Evolutionary conservation across 2,113 vertebrate genomes (phyloP), one percentile per base, ranked within the genome.

Genomic region (Ciconia maguari): DNA sequence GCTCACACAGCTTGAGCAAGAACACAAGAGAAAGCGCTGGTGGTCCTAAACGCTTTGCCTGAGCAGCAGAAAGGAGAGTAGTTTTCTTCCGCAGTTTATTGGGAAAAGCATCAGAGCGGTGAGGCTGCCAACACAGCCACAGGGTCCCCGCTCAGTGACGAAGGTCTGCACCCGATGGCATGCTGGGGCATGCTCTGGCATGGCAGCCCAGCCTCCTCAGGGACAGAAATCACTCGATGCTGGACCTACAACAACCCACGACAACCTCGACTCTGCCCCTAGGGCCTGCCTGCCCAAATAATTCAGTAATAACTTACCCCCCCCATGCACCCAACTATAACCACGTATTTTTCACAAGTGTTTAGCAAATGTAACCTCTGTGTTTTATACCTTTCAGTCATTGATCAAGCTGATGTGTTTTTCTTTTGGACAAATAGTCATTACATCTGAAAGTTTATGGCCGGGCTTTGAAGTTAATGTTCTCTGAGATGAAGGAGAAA

Each of bases 401-500:
- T 83, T 78, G 93, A 94, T 90, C 90, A 93, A 71, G 58, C 83
- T 86, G 96, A 81, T 93, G 57, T 94, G 86, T 93, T 96, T 96
- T 68, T 90, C 80, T 92, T 91, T 61, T 95, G 91, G 92, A 79
- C 91, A 92, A 90, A 90, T 69, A 93, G 79, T 83, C 91, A 95
- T 97, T 94, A 92, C 87, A 94, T 97, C 87, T 95, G 90, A 94
- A 94, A 95, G 92, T 95, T 95, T 92, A 76, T 7, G 62, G 68
- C 34, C 66, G 77, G 62, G 78, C 96, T 97, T 97, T 91, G 87
- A 94, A 93, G 92, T 93, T 97, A 97, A 97, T 96, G 96, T 96
- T 88, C 87, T 92, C 87, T 83, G 69, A 97, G 97, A 97, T 93
- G 95, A 97, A 94, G 82, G 94, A 96, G 95, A 95, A 95, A 89